Conservation (phyloP, 2,888 invertebrate species). For the Pardosa pseudoannulata region DNA sequence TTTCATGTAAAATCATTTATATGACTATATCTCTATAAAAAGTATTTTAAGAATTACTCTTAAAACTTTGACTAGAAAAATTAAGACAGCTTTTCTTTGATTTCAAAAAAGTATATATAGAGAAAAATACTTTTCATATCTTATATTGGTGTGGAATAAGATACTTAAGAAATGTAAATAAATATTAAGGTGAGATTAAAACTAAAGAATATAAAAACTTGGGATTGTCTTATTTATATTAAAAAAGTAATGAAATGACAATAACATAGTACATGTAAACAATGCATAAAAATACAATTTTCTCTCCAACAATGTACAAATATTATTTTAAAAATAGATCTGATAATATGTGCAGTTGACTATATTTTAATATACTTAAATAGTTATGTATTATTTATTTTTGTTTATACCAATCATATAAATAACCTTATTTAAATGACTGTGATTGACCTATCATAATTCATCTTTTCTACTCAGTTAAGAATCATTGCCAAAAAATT, state of each 20-base stretch:
- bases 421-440: too few relatives aligned
- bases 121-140: not conserved
- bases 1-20: too few relatives aligned
- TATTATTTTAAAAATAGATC: not conserved
- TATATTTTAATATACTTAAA: not conserved
- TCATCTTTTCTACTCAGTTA: too few relatives aligned
- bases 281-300: not conserved
- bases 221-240: not conserved
- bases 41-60: too few relatives aligned
- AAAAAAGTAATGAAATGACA: not conserved
- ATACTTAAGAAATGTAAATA: too few relatives aligned
- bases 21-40: too few relatives aligned
- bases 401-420: too few relatives aligned
- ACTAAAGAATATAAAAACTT: not conserved
- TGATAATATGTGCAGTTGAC: not conserved
- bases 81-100: not conserved
- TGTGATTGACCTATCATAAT: too few relatives aligned
- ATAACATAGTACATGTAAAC: not conserved
- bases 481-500: too few relatives aligned
- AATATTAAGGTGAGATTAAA: too few relatives aligned
- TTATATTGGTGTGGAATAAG: too few relatives aligned
- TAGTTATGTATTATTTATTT: too few relatives aligned
- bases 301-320: not conserved
- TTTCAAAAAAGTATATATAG: not conserved
- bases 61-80: not conserved